These are phyloP conservation scores for Phrixothrix hirtus DNA, from an alignment of 2,888 invertebrate genomes.

Conservation along the genomic window DNA sequence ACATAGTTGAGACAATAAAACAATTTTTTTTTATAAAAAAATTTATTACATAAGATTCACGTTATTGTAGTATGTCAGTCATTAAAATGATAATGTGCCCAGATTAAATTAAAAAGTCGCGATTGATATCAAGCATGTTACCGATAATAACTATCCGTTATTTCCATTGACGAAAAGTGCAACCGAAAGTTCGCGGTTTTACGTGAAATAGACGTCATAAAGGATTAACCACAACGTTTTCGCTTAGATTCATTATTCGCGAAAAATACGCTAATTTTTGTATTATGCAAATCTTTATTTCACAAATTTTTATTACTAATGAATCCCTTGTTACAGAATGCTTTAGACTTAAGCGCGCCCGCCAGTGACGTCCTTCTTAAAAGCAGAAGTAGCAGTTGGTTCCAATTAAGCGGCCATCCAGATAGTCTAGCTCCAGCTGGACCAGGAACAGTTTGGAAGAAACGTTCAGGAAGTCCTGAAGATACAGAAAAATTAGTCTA, in stretches of 20 bases:
- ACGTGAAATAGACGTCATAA: background rate
- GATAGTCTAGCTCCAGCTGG: conserved; percentile 92
- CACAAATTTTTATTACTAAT: background rate
- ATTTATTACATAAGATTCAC: too few species aligned
- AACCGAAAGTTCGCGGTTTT: too few species aligned
- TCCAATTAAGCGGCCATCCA: conserved; percentile 91
- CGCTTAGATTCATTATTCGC: too few species aligned
- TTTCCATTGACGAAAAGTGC: too few species aligned
- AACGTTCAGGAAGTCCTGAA: conserved; percentile 70
- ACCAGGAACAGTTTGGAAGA: conserved; percentile 92
- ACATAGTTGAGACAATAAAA: too few species aligned
- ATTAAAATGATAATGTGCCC: too few species aligned
- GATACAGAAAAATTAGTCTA: conserved; percentile 79
- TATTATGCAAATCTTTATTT: background rate
- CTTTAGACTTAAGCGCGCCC: conserved; percentile 86
- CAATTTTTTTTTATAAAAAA: too few species aligned
- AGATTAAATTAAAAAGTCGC: too few species aligned
- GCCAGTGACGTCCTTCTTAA: conserved; percentile 84
- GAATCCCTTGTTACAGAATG: conserved; percentile 69
- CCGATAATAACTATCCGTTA: too few species aligned
- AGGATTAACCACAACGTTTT: background rate
- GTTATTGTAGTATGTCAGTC: too few species aligned
- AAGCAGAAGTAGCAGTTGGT: conserved; percentile 74
- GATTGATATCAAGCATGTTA: too few species aligned
- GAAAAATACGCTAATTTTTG: too few species aligned